These are phyloP conservation scores for Tachycineta bicolor DNA, from an alignment of 2,113 vertebrate species.

Conservation along the genomic window DNA sequence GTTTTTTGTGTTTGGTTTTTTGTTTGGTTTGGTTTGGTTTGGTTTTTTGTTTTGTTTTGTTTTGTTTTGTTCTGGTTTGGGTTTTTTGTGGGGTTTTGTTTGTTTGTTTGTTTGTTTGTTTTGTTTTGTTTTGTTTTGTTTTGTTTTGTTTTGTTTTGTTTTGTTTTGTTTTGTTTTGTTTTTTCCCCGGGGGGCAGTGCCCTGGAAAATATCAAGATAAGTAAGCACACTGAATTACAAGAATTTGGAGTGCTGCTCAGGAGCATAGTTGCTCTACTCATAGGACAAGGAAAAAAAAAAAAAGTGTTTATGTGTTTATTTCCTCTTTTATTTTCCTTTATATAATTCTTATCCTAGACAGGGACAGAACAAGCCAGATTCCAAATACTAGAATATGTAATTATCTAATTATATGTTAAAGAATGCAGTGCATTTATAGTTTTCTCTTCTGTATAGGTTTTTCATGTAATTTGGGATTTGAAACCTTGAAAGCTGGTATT, in stretches of 20 bases:
- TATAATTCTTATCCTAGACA: not conserved
- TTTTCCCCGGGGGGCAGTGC: not conserved
- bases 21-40: too few species aligned
- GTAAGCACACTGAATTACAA: not conserved
- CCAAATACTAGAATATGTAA: not conserved
- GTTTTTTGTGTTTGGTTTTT: too few species aligned
- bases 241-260: not conserved
- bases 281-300: accelerated
- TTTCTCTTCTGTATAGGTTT: not conserved
- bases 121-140: too few species aligned
- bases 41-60: too few species aligned
- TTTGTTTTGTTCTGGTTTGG: too few species aligned
- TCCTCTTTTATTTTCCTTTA: not conserved
- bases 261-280: not conserved
- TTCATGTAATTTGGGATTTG: not conserved
- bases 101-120: not conserved
- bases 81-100: too few species aligned
- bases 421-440: not conserved
- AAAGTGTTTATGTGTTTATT: not conserved
- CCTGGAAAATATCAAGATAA: not conserved
- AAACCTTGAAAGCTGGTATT: not conserved
- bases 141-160: too few species aligned
- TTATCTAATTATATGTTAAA: not conserved
- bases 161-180: not conserved
- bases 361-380: not conserved